Evolutionary conservation across 1,140 invertebrate species (phyloP), one percentile per base, ranked within the genome.

Genomic region (Halesus radiatus): DNA sequence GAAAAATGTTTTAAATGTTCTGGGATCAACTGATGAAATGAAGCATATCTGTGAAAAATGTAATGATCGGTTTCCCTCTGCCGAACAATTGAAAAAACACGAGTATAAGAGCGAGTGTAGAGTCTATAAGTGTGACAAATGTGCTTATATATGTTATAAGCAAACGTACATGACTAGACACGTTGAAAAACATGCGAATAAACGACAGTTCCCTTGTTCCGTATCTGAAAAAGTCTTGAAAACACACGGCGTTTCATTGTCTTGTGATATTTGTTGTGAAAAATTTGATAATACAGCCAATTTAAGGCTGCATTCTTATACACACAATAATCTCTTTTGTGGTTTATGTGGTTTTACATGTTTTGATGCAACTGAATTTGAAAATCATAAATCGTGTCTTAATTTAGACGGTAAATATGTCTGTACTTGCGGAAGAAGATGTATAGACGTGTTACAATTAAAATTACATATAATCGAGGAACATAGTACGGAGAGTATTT

Each of bases 211-310:
- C 26, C 45, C 13, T 52, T 73, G 70, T 23, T 20, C 23, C 10
- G 53, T n/a, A 23, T 73, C 50, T 52, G 52, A 26, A 26, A 73
- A 73, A 53, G 45, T 73, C 16, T 73, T 73, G 5, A 73, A 73
- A 54, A 53, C 70, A 13, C 45, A 73, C 70, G 32, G 15, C 20
- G 5, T 29, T 29, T 29, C 26, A 5, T 29, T 29, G 2, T 5
- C 26, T 29, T 29, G 26, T 29, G 26, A 29, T 29, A 29, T 29
- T 29, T 29, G 26, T 29, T 2, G 26, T 3, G 26, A 29, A 29
- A 29, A 29, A 5, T 29, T 29, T 29, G 26, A 29, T 29, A 29
- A 29, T 2, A 29, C 5, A 29, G 5, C 26, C 26, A 54, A 32
- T 54, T 73, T 20, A 73, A 73, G 29, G 3, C 10, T 73, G 1